Evolutionary conservation across 53 echinoderm and acorn worm genomes (phyloP).

Genomic region (Echinometra lucunter): DNA sequence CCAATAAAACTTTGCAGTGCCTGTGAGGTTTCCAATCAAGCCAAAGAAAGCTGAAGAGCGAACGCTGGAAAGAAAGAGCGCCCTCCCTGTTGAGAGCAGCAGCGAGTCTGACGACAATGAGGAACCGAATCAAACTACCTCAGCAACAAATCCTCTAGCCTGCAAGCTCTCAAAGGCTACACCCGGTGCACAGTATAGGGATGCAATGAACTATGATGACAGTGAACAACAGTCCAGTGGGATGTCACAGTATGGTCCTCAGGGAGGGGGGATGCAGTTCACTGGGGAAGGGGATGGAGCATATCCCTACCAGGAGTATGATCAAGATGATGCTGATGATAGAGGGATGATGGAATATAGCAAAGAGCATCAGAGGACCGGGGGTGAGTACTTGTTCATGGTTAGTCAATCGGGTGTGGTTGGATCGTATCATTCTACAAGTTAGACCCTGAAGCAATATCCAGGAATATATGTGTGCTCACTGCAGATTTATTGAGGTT

Average conservation of each 20-base stretch:
- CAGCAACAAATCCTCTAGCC: slow-evolving; percentile 41
- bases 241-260: background rate
- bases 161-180: background rate
- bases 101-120: slow-evolving; percentile 76
- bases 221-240: slow-evolving; percentile 11
- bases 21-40: slow-evolving; percentile 98
- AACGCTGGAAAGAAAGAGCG: slow-evolving; percentile 82
- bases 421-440: too few relatives aligned
- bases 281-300: background rate
- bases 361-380: slow-evolving; percentile 1
- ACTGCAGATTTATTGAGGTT: background rate
- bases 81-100: slow-evolving; percentile 86
- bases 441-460: too few relatives aligned
- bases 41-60: slow-evolving; percentile 84
- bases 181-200: background rate
- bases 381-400: slow-evolving; percentile 44
- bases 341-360: slow-evolving; percentile 7
- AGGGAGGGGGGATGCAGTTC: slow-evolving; percentile 15
- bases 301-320: slow-evolving; percentile 16
- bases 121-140: slow-evolving; percentile 57
- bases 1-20: slow-evolving; percentile 61
- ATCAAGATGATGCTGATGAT: slow-evolving; percentile 8
- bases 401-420: too few relatives aligned
- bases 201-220: background rate
- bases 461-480: background rate